Evolutionary conservation across 2,888 invertebrate species (phyloP), one percentile per base, ranked within the genome.

Genomic region (Drosophila austrosaltans): DNA sequence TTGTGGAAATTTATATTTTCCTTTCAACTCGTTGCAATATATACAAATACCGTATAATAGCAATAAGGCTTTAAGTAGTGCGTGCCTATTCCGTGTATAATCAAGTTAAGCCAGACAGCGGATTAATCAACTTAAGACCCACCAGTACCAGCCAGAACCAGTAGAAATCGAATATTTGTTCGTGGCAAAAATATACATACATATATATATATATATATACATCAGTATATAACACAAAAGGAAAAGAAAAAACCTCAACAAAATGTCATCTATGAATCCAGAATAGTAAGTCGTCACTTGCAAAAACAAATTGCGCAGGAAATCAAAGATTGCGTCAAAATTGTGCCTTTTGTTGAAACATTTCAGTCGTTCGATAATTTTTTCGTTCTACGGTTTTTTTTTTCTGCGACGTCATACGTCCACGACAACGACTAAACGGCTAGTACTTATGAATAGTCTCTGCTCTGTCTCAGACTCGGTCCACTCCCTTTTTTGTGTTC

Each of bases 261-360:
- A 89, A 89, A 93, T 93, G 92, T 92, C 93, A 81, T 92, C 92
- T 80, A 96, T 96, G 96, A 96, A 96, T 95, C 96, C 96, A 90
- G 96, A 96, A 95, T 96, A 96, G 96, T 96, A 93, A 96, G 96
- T 92, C 81, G 72, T 82, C 80, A 77, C 66, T 48, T 48, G 10
- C 22, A 25, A 48, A 48, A 56, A 68, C 59, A 65, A 78, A 83
- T 73, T 85, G 81, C 87, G 87, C 75, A 75, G 77, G 75, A 86
- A 40, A 60, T 54, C 3, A 3, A 20, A 67, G n/a, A 64, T 59
- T n/a, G 59, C 42, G 60, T 60, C 66, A 72, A 68, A 74, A 60
- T 65, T 69, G 28, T 22, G 58, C 39, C 57, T 62, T 66, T 59
- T 32, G 39, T 60, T 54, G 8, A 48, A 62, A 77, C 71, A 64